Percentiles rank a stretch among this genome's conserved stretches.
Evolutionary conservation across 2,888 invertebrate species (phyloP).

Genomic region (Endotricha flammealis): DNA sequence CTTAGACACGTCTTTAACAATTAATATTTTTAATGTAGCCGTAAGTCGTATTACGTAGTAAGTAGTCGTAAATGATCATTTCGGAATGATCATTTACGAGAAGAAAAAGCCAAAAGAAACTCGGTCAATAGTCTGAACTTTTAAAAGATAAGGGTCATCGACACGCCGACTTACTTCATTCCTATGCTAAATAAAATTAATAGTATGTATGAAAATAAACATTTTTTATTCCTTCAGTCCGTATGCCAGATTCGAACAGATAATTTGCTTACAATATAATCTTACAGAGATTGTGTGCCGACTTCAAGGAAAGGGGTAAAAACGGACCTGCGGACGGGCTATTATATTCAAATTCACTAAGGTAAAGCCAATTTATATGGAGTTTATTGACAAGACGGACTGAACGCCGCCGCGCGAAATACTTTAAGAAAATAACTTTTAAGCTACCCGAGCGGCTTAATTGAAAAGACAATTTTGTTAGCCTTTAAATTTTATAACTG

Average conservation of each 20-base stretch:
- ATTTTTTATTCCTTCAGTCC: constrained; percentile 41
- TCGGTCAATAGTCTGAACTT: too few relatives aligned
- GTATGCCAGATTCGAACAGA: constrained; percentile 67
- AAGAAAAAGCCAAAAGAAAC: too few relatives aligned
- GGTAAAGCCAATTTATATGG: constrained; percentile 75
- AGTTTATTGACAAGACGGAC: constrained; percentile 72
- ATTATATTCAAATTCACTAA: constrained; percentile 76
- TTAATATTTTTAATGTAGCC: too few relatives aligned
- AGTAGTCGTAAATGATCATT: too few relatives aligned
- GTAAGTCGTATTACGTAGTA: too few relatives aligned
- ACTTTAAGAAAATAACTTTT: constrained; percentile 58
- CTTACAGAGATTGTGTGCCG: constrained; percentile 65
- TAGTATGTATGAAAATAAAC: constrained; percentile 29
- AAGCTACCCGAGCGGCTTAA: constrained; percentile 53
- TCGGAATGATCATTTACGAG: too few relatives aligned
- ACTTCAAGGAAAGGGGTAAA: constrained; percentile 64
- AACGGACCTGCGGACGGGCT: constrained; percentile 59
- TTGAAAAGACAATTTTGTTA: constrained; percentile 72
- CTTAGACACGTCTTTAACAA: too few relatives aligned
- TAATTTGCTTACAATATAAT: constrained; percentile 79
- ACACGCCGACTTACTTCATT: too few relatives aligned
- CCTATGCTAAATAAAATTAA: constrained; percentile 30
- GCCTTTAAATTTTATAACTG: constrained; percentile 41
- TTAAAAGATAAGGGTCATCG: too few relatives aligned
- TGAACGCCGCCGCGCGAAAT: constrained; percentile 51